These are phyloP conservation scores for Eupithecia exiguata DNA, from an alignment of 2,888 invertebrate species.

Conservation along the genomic window DNA sequence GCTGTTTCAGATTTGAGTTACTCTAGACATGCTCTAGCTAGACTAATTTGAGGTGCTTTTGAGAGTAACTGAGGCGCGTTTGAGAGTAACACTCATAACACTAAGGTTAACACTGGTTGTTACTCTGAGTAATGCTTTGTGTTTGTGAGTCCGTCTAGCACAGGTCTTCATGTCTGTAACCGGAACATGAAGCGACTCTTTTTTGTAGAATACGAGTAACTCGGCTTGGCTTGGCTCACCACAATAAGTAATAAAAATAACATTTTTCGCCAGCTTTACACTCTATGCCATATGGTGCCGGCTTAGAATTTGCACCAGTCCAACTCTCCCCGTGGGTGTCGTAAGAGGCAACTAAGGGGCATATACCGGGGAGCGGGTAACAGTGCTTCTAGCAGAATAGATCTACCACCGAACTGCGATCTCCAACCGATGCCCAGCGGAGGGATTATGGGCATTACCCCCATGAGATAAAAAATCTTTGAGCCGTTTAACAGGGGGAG, in stretches of 20 bases:
- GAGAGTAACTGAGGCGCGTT: not conserved
- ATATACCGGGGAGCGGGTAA: too few relatives aligned
- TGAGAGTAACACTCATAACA: too few relatives aligned
- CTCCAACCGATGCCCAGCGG: too few relatives aligned
- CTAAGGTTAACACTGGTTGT: too few relatives aligned
- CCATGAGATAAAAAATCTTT: too few relatives aligned
- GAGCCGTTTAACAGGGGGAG: too few relatives aligned
- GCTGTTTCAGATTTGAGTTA: not conserved
- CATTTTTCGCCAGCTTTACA: not conserved
- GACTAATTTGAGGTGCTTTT: not conserved
- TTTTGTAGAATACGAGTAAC: not conserved
- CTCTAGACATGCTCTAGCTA: not conserved
- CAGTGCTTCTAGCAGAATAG: too few relatives aligned
- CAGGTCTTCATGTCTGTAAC: not conserved
- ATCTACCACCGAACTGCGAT: too few relatives aligned
- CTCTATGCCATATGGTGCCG: not conserved
- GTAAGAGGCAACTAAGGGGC: too few relatives aligned
- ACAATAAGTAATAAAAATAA: not conserved
- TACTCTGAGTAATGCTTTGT: not conserved
- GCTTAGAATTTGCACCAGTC: too few relatives aligned
- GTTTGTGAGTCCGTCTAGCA: not conserved
- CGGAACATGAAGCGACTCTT: not conserved
- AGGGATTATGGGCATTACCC: too few relatives aligned
- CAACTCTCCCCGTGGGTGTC: too few relatives aligned
- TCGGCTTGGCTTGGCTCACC: not conserved